A percentile compares a stretch with the other conserved stretches of the same genome.
Conservation (phyloP, 2,888 invertebrate species). For the Cabera pusaria region DNA sequence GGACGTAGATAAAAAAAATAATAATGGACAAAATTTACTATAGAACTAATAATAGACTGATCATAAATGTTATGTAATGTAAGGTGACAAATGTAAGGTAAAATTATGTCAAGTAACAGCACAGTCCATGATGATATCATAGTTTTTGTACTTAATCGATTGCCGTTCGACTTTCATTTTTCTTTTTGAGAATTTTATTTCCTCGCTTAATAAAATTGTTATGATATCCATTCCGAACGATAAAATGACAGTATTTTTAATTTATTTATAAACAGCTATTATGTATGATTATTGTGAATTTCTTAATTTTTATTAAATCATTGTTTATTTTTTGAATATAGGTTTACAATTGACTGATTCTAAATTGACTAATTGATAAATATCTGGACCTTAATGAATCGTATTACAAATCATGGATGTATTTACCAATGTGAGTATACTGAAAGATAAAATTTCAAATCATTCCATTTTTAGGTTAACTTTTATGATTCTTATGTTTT, state of each 20-base stretch:
- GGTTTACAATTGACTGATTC: constrained; percentile 76
- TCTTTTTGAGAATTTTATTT: constrained; percentile 67
- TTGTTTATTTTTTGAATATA: constrained; percentile 71
- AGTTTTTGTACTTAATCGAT: constrained; percentile 78
- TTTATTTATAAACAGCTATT: constrained; percentile 67
- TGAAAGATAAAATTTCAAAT: constrained; percentile 71
- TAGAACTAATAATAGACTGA: constrained; percentile 82
- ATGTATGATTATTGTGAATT: constrained; percentile 64
- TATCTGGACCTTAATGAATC: constrained; percentile 57
- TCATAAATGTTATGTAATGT: constrained; percentile 82
- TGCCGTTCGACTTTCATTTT: constrained; percentile 77
- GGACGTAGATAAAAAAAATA: constrained; percentile 65
- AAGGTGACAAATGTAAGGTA: constrained; percentile 79
- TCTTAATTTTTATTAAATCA: constrained; percentile 64
- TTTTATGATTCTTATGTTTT: constrained; percentile 56
- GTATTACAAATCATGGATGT: constrained; percentile 64
- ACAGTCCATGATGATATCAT: constrained; percentile 36
- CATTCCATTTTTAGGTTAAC: constrained; percentile 75
- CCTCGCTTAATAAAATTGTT: constrained; percentile 44
- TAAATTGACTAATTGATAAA: constrained; percentile 61
- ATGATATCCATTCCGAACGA: constrained; percentile 58
- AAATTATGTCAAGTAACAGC: constrained; percentile 71
- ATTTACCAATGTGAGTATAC: constrained; percentile 75
- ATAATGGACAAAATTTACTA: constrained; percentile 81
- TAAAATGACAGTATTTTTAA: constrained; percentile 78